phyloP scores from a whole-genome alignment of 2,888 invertebrate species.

The Mythimna impura region DNA sequence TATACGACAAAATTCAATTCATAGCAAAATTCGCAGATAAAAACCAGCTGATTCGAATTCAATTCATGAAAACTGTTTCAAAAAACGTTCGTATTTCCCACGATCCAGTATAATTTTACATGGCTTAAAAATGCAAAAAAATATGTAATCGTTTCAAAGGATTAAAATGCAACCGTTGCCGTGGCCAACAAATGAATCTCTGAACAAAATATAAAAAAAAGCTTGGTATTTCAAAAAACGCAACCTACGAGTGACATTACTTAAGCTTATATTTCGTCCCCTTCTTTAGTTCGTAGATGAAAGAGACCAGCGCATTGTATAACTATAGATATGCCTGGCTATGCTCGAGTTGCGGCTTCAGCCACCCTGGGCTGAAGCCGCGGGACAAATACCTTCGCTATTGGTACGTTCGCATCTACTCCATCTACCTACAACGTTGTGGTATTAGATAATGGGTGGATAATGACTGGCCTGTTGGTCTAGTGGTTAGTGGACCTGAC shows the following conservation, averaged over 20 bases:
- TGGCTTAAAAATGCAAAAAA: too few species aligned
- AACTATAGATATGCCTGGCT: not conserved
- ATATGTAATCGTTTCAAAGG: not conserved
- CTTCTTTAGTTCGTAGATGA: slow-evolving; percentile 18
- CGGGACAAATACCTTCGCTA: slow-evolving; percentile 1
- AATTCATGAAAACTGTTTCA: not conserved
- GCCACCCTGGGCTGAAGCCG: slow-evolving; percentile 19
- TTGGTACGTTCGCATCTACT: slow-evolving; percentile 10
- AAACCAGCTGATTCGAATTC: not conserved
- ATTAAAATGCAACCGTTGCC: not conserved
- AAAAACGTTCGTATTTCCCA: not conserved
- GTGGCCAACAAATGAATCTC: not conserved
- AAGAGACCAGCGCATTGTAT: slow-evolving; percentile 4
- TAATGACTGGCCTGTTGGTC: too few species aligned
- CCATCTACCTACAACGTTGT: not conserved
- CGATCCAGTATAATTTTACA: too few species aligned
- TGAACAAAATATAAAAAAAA: not conserved
- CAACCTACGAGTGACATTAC: too few species aligned
- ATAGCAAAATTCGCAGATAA: not conserved
- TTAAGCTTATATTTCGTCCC: slow-evolving; percentile 1
- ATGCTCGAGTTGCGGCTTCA: slow-evolving; percentile 3
- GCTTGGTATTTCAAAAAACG: not conserved
- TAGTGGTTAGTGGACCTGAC: too few species aligned
- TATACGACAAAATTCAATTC: not conserved
- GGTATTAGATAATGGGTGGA: not conserved